phyloP scores from a whole-genome alignment of 2,113 vertebrate species.

The Lipophrys pholis region DNA sequence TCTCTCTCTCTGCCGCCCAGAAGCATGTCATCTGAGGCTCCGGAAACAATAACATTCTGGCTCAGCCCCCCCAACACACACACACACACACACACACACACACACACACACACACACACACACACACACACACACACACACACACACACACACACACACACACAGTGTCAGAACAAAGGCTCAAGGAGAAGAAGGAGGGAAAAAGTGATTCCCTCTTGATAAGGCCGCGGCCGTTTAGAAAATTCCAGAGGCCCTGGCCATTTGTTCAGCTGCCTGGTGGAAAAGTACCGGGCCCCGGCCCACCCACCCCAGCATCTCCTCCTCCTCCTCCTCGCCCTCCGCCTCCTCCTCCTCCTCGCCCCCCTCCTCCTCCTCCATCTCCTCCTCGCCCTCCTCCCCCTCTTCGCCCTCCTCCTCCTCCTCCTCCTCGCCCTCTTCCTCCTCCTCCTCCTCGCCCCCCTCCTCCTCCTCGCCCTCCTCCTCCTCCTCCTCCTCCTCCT shows the following conservation, averaged over 20 bases:
- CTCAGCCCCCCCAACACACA: constrained; percentile 2
- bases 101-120: too few relatives aligned
- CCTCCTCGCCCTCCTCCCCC: constrained; percentile 7
- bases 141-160: background rate
- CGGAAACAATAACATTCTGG: constrained; percentile 65
- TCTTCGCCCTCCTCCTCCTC: constrained; percentile 25
- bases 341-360: constrained; percentile 18
- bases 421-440: constrained; percentile 3
- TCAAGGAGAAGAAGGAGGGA: constrained; percentile 5
- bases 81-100: too few relatives aligned
- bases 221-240: constrained; percentile 37
- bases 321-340: constrained; percentile 5
- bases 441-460: constrained; percentile 14
- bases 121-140: too few relatives aligned
- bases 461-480: background rate
- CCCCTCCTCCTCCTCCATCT: constrained; percentile 15
- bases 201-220: constrained; percentile 30
- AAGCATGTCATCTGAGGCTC: constrained; percentile 60
- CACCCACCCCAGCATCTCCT: background rate
- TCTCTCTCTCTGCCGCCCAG: constrained; percentile 9
- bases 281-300: constrained; percentile 66
- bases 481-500: constrained; percentile 14
- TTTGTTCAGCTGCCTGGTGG: constrained; percentile 64
- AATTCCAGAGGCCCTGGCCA: constrained; percentile 50
- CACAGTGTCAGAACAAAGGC: constrained; percentile 40